Percentiles rank a stretch among this genome's conserved stretches.
Conservation (phyloP, 2,113 vertebrate genomes). For the Nanorana parkeri region DNA sequence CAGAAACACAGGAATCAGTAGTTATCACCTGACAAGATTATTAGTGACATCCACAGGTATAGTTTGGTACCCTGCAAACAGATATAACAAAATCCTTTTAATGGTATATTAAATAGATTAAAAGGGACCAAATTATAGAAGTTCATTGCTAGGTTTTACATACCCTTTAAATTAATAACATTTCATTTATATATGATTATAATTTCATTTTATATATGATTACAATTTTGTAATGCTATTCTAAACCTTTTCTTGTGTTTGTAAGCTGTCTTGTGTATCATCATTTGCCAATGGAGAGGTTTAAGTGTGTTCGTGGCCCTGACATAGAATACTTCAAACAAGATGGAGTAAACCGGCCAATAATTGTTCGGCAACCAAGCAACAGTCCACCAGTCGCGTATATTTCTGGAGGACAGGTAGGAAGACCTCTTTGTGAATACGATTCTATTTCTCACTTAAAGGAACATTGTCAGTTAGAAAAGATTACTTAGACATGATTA, state of each 20-base stretch:
- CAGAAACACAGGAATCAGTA: too few relatives aligned
- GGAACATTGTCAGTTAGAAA: neutral
- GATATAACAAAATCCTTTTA: too few relatives aligned
- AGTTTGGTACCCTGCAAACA: too few relatives aligned
- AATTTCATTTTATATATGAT: too few relatives aligned
- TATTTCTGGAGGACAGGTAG: constrained; percentile 85
- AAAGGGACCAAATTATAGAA: too few relatives aligned
- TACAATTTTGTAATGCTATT: too few relatives aligned
- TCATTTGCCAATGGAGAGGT: constrained; percentile 83
- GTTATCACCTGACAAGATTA: too few relatives aligned
- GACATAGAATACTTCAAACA: constrained; percentile 71
- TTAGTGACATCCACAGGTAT: too few relatives aligned
- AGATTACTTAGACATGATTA: neutral
- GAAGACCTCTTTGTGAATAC: neutral
- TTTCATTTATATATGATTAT: neutral
- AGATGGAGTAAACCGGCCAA: constrained; percentile 67
- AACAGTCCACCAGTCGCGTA: constrained; percentile 80
- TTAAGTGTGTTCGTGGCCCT: constrained; percentile 79
- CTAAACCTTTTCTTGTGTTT: constrained; percentile 1
- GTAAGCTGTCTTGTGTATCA: constrained; percentile 89
- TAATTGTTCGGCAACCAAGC: constrained; percentile 70
- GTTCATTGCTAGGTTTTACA: too few relatives aligned
- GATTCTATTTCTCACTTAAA: neutral
- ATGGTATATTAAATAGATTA: too few relatives aligned
- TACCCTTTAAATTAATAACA: neutral